Percentiles rank a stretch among this genome's conserved stretches.
Conservation (phyloP, 2,113 vertebrate genomes). For the Natator depressus region DNA sequence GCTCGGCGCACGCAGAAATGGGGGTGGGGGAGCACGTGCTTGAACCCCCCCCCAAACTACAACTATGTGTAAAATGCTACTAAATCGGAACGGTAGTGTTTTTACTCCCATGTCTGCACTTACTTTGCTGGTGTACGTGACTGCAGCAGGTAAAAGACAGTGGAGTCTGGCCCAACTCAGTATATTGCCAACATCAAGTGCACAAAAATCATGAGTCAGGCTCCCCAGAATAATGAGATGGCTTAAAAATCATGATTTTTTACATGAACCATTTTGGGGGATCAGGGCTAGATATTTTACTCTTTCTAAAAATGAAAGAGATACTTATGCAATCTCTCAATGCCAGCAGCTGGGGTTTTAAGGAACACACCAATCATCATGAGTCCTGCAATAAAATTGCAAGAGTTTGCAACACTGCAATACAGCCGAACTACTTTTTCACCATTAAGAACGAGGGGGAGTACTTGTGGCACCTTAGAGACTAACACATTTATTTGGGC, state of each 20-base stretch:
- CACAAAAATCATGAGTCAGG: background rate
- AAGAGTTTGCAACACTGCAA: background rate
- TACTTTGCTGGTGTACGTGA: background rate
- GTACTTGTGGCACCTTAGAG: too few species aligned
- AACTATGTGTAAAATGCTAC: background rate
- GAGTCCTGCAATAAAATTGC: background rate
- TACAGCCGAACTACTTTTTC: background rate
- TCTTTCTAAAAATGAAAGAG: constrained; percentile 8
- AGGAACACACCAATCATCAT: background rate
- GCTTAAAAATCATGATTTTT: background rate
- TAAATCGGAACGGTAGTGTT: background rate
- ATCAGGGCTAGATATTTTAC: background rate
- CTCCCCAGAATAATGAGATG: background rate
- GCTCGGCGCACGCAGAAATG: too few species aligned
- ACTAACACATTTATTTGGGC: too few species aligned
- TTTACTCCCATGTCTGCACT: background rate
- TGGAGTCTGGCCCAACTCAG: background rate
- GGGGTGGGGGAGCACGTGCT: too few species aligned
- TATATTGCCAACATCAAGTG: background rate
- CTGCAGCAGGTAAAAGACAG: background rate
- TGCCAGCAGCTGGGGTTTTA: background rate
- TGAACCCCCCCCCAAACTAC: too few species aligned
- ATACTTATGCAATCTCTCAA: background rate
- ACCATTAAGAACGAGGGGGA: background rate
- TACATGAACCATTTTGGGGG: background rate